A percentile compares a stretch with the other conserved stretches of the same genome.
These are phyloP conservation scores for Linnaemya vulpina DNA, from an alignment of 2,888 invertebrate species.

Conservation along the genomic window DNA sequence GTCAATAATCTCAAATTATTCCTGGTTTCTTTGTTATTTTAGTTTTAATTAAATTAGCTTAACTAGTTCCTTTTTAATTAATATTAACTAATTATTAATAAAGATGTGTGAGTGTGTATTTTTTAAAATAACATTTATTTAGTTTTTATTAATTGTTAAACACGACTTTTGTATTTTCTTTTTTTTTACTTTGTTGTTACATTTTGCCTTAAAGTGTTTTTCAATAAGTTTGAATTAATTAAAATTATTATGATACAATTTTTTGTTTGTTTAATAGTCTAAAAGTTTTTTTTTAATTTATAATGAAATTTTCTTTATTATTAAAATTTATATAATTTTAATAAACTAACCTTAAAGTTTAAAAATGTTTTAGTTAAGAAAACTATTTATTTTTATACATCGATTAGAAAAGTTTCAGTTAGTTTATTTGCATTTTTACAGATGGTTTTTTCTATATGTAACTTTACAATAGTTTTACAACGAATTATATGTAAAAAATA, in stretches of 20 bases:
- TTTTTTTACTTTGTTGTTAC: constrained; percentile 46
- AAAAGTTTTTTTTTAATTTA: constrained; percentile 55
- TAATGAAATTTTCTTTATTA: constrained; percentile 62
- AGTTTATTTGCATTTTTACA: constrained; percentile 30
- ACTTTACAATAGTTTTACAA: constrained; percentile 48
- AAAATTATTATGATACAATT: constrained; percentile 50
- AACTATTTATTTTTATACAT: constrained; percentile 42
- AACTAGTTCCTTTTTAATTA: constrained; percentile 57
- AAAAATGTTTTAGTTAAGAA: constrained; percentile 36
- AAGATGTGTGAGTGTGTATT: constrained; percentile 54
- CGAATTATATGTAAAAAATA: constrained; percentile 46
- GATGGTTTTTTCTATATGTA: not conserved
- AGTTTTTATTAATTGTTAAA: constrained; percentile 38
- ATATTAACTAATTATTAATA: constrained; percentile 52
- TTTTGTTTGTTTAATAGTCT: constrained; percentile 31
- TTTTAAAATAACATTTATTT: constrained; percentile 73
- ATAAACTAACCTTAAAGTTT: constrained; percentile 75
- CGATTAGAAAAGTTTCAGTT: constrained; percentile 44
- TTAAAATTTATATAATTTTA: constrained; percentile 70
- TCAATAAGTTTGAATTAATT: constrained; percentile 44
- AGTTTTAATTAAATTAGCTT: constrained; percentile 48
- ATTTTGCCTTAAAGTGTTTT: constrained; percentile 71
- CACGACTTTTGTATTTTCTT: constrained; percentile 14
- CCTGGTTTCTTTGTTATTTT: constrained; percentile 68
- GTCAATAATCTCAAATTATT: constrained; percentile 72